These are phyloP conservation scores for Trichomycterus rosablanca DNA, from an alignment of 2,113 vertebrate genomes.

Conservation along the genomic window DNA sequence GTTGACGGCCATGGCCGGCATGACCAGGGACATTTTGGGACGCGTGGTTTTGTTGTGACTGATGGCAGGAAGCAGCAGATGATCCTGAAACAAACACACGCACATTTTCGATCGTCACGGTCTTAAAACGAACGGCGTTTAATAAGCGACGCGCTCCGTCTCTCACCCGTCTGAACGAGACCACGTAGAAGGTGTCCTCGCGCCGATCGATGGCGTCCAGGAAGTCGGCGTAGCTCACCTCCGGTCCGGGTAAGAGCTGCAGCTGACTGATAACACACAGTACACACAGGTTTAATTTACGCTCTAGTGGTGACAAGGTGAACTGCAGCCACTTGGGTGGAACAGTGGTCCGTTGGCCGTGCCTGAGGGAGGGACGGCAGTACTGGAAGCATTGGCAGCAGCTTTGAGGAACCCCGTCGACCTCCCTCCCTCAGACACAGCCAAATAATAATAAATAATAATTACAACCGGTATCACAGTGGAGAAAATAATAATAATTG, in stretches of 20 bases:
- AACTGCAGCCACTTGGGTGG: too few relatives aligned
- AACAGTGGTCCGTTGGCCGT: too few relatives aligned
- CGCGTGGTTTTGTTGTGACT: slow-evolving; percentile 88
- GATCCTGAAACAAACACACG: slow-evolving; percentile 65
- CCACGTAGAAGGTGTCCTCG: slow-evolving; percentile 88
- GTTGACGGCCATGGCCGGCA: slow-evolving; percentile 88
- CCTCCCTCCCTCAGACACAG: too few relatives aligned
- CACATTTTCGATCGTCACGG: too few relatives aligned
- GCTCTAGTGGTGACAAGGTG: too few relatives aligned
- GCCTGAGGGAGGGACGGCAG: too few relatives aligned
- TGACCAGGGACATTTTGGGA: slow-evolving; percentile 89
- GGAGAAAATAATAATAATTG: too few relatives aligned
- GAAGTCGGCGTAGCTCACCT: slow-evolving; percentile 80
- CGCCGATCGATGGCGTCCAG: slow-evolving; percentile 84
- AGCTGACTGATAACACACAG: slow-evolving; percentile 68
- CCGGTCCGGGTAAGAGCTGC: slow-evolving; percentile 78
- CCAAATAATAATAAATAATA: too few relatives aligned
- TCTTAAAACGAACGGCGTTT: not conserved
- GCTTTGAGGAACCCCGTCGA: too few relatives aligned
- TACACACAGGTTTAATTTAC: too few relatives aligned
- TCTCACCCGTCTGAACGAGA: slow-evolving; percentile 84
- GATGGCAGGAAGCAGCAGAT: slow-evolving; percentile 84
- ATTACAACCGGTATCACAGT: too few relatives aligned
- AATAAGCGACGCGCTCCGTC: not conserved
- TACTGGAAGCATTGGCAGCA: too few relatives aligned